Base-by-base conservation (phyloP, 1,140 invertebrate species). In the Hycleus phaleratus region DNA sequence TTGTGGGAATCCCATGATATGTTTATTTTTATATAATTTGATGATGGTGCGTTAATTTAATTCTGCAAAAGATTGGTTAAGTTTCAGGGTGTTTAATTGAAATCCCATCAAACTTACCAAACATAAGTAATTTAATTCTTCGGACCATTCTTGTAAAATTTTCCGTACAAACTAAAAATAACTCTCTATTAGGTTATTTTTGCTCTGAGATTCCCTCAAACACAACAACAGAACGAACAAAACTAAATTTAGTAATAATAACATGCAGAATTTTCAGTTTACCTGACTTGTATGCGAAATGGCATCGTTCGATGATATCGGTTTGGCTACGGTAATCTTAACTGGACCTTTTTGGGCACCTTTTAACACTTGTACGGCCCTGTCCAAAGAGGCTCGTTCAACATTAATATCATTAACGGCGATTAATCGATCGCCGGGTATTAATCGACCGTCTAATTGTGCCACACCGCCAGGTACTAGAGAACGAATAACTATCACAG, bases 401-500 rank as follows among this genome's bases (percentile, higher is more conserved):
- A 94, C 75, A 66, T 84, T 82, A 26, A 81, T 80, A 51, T 88
- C 86, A 74, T 95, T 94, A 55, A 95, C 91, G 63, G 85, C 87
- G 3, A 95, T 75, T 12, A 95, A 80, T 12, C 91, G 74, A 75
- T 94, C 92, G 1, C 92, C 92, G 9, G 91, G 91, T 51, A 91
- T 86, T 6, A 94, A 79, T 11, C 85, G 78, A 5, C 90, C 87
- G 74, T 91, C 86, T 60, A 81, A 77, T 71, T 91, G 85, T 44
- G 90, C 87, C 38, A 92, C 88, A 11, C 92, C 88, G 25, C 90
- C 90, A 4, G 87, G 84, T 32, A 95, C 91, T 55, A 95, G 79
- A 59, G 87, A 90, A 50, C 90, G 79, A 56, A 95, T 91, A 38
- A 95, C 91, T 70, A 95, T 94, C 68, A 95, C 89, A 24, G 88